Evolutionary conservation across 2,113 vertebrate species (phyloP).

Genomic region (Phylloscopus trochilus): DNA sequence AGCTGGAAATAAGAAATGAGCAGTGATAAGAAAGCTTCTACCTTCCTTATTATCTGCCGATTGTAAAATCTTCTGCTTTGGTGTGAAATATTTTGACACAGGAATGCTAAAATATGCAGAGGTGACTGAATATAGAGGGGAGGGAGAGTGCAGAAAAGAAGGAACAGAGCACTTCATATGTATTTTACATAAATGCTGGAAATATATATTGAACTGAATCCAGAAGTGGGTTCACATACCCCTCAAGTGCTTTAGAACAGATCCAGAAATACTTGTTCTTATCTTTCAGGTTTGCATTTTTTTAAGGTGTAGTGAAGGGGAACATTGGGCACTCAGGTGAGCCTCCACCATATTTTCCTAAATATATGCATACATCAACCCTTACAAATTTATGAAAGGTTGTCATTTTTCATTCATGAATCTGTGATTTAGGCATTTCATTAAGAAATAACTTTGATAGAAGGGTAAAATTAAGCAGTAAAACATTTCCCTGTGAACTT

Average conservation of each 20-base stretch:
- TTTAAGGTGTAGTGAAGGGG: neutral
- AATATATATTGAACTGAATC: neutral
- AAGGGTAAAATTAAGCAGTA: neutral
- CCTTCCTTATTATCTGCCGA: neutral
- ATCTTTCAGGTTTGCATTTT: neutral
- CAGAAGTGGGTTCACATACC: neutral
- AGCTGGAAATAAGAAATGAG: neutral
- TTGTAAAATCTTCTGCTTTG: neutral
- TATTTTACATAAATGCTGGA: neutral
- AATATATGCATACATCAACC: neutral
- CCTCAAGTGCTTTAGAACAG: neutral
- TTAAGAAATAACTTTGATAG: neutral
- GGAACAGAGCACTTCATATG: neutral
- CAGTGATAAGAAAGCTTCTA: neutral
- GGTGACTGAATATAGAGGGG: neutral
- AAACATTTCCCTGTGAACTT: neutral
- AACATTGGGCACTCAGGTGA: neutral
- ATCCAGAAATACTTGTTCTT: neutral
- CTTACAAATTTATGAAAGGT: neutral
- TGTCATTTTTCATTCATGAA: neutral
- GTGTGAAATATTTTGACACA: neutral
- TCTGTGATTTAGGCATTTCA: neutral
- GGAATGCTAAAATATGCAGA: neutral
- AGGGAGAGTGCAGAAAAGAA: neutral
- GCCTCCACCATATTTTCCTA: neutral